Percentiles rank a stretch among this genome's conserved stretches.
Conservation (phyloP, 2,888 invertebrate genomes). For the Polymixis lichenea region DNA sequence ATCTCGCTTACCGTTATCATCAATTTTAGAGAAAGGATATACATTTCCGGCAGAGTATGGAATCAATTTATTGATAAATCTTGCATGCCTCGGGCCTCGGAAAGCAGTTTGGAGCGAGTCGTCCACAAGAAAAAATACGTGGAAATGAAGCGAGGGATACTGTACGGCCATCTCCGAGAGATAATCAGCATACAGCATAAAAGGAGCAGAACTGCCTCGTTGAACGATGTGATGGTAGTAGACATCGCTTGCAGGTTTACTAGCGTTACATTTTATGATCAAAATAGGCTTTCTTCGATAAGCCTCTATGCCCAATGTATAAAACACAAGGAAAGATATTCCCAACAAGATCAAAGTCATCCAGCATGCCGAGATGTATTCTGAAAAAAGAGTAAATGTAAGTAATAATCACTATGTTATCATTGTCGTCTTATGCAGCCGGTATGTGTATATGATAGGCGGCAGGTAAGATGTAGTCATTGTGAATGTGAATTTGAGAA, state of each 20-base stretch:
- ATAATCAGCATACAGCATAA: constrained; percentile 77
- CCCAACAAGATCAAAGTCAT: constrained; percentile 82
- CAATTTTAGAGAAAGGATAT: constrained; percentile 63
- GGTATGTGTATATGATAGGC: no score
- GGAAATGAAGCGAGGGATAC: constrained; percentile 79
- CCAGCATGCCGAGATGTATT: constrained; percentile 85
- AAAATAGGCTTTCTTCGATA: constrained; percentile 77
- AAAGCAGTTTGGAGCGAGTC: constrained; percentile 72
- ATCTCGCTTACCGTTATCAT: constrained; percentile 72
- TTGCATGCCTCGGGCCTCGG: constrained; percentile 68
- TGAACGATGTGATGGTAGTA: constrained; percentile 81
- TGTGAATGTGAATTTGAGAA: not conserved
- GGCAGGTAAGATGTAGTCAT: not conserved
- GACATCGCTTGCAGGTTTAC: constrained; percentile 78
- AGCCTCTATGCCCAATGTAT: constrained; percentile 78
- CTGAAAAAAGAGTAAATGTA: constrained; percentile 72
- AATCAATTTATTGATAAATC: constrained; percentile 74
- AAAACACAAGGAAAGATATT: constrained; percentile 82
- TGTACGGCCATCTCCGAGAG: constrained; percentile 77
- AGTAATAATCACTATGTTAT: not conserved
- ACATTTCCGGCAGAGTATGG: constrained; percentile 64
- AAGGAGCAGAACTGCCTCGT: constrained; percentile 71
- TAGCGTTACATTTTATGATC: constrained; percentile 75
- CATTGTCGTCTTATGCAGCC: not conserved
- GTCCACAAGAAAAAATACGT: constrained; percentile 82